Conservation (phyloP, 2,888 invertebrate species). For the Drosophila neotestacea region DNA sequence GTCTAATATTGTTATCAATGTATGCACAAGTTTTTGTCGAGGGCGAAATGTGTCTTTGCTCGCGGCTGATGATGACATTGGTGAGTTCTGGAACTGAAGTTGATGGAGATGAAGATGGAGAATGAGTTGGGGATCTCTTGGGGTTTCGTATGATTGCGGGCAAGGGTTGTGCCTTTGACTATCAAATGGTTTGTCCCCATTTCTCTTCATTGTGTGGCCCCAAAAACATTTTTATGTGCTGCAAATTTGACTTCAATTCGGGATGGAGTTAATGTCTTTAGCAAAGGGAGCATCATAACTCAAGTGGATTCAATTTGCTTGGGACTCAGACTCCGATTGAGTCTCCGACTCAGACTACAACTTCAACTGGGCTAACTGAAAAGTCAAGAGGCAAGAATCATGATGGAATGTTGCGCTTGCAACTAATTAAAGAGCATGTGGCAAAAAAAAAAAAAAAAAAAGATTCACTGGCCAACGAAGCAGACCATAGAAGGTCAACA, state of each 20-base stretch:
- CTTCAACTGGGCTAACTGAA: constrained; percentile 27
- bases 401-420: constrained; percentile 43
- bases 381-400: constrained; percentile 47
- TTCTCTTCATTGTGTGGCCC: constrained; percentile 25
- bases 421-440: constrained; percentile 42
- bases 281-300: constrained; percentile 57
- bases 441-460: constrained; percentile 43
- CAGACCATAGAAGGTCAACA: constrained; percentile 19
- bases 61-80: constrained; percentile 72
- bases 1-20: constrained; percentile 75
- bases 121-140: neutral
- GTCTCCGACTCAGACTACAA: neutral
- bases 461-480: constrained; percentile 9
- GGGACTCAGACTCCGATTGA: constrained; percentile 26
- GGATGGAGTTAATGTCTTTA: constrained; percentile 39
- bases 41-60: constrained; percentile 24
- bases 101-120: constrained; percentile 24
- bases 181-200: constrained; percentile 11
- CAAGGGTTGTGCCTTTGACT: constrained; percentile 43
- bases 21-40: constrained; percentile 40
- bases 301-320: constrained; percentile 66
- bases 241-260: constrained; percentile 48
- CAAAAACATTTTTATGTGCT: constrained; percentile 49
- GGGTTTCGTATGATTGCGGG: constrained; percentile 14
- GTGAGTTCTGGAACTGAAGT: constrained; percentile 67